Evolutionary conservation across 1,140 invertebrate genomes (phyloP), one percentile per base, ranked within the genome.

Genomic region (Heliconius nattereri): DNA sequence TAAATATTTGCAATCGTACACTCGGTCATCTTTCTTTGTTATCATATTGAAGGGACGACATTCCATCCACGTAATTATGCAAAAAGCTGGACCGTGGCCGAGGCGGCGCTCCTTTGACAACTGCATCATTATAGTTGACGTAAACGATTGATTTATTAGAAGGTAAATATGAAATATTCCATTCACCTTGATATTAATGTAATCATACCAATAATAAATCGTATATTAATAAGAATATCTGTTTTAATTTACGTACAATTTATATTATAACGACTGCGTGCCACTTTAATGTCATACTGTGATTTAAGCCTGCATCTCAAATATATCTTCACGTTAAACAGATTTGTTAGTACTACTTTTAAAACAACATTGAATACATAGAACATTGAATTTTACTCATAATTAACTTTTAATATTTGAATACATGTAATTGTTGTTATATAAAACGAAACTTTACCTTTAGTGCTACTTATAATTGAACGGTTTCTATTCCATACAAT

Each of bases 11-110:
- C 86, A 88, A 93, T 93, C 87, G 91, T 90, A 91, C 81, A 86
- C 85, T 83, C 84, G 87, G 89, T 94, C 90, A 93, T 93, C 89
- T 94, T 93, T 92, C 92, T 94, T 94, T 94, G 91, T 92, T 92
- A 93, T 92, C 86, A 93, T 93, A 92, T 93, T 90, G 91, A 89
- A 89, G 83, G 90, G 87, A 88, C 92, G 89, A 87, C 91, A 93
- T 94, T 93, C 92, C 91, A 85, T 85, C 83, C 81, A 78, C 86
- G 86, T 92, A 92, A 94, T 94, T 94, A 94, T 94, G 92, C 92
- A 93, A 93, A 94, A 93, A 93, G 90, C 91, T 90, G 90, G 91
- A 89, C 91, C 83, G 78, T 87, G 91, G 88, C 74, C 90, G 89
- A 85, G 86, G 90, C 92, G 88, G 92, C 83, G 84, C 84, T 80